Evolutionary conservation across 1,140 invertebrate genomes (phyloP), one percentile per base, ranked within the genome.

Genomic region (Manduca sexta): DNA sequence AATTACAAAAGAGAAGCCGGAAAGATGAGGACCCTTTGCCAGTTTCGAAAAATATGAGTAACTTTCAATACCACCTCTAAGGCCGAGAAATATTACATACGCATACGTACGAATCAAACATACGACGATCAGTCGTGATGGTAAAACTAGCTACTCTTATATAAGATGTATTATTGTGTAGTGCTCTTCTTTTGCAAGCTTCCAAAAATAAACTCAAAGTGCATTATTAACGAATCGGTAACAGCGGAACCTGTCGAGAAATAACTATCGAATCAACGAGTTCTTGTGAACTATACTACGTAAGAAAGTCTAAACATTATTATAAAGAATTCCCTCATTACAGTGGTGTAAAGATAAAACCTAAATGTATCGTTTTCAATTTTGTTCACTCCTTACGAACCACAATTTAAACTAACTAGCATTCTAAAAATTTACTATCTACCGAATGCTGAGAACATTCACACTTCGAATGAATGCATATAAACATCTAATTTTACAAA

Each of bases 401-500:
- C 60, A 70, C 60, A 82, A 81, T 83, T 82, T 83, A 81, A 69
- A 67, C 78, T 84, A 84, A 80, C 81, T 84, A 84, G 81, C 81
- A 83, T 78, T 74, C 81, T 84, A 84, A 82, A 64, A 82, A 75
- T 83, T 84, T 76, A 81, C 78, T 83, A 82, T 70, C 79, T 83
- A 83, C 61, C 57, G 74, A 82, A 84, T 80, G 77, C 72, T 69
- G 65, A 74, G 69, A 62, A 71, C 75, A 84, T 77, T 52, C 79
- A 78, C 58, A 56, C 58, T 68, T 62, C 34, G 3, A 68, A 78
- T 72, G 70, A 74, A 78, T 80, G 71, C 70, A 74, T 66, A 60
- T 74, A 78, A 76, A 80, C 76, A 74, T 70, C 74, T 82, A 84
- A 52, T 64, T 79, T 74, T 72, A 72, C 75, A 69, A 72, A 74